Evolutionary conservation across 2,888 invertebrate species (phyloP).

Genomic region (Tetramorium bicarinatum): DNA sequence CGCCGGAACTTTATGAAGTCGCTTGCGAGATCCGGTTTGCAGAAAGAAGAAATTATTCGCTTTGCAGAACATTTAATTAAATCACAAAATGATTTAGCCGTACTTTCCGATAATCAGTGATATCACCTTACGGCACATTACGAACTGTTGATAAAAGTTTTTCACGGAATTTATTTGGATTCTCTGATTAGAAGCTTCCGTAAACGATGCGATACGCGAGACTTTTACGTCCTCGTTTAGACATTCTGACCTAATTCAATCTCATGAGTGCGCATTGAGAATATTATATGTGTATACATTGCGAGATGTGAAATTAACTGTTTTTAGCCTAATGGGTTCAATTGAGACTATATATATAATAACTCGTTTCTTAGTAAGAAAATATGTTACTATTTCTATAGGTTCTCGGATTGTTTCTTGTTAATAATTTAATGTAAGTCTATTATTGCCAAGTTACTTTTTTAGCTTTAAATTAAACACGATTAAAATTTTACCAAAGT

Average conservation of each 20-base stretch:
- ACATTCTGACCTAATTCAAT: background rate
- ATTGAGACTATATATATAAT: background rate
- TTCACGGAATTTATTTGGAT: conserved; percentile 6
- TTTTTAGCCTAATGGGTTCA: background rate
- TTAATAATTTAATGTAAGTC: conserved; percentile 16
- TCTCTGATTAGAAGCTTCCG: conserved; percentile 39
- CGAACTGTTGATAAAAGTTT: conserved; percentile 26
- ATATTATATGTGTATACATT: too few species aligned
- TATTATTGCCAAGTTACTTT: background rate
- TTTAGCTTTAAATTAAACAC: conserved; percentile 1
- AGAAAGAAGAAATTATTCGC: conserved; percentile 35
- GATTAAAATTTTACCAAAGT: background rate
- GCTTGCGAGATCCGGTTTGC: conserved; percentile 24
- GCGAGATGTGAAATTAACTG: conserved; percentile 16
- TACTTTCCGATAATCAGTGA: conserved; percentile 32
- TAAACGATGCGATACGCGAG: background rate
- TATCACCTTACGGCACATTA: conserved; percentile 31
- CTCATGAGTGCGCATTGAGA: background rate
- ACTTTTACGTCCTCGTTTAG: background rate
- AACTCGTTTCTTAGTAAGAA: background rate
- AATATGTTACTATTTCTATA: background rate
- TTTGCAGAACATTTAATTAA: conserved; percentile 46
- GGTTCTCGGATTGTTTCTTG: background rate
- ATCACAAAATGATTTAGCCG: conserved; percentile 40
- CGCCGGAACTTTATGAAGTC: conserved; percentile 27